A percentile compares a stretch with the other conserved stretches of the same genome.
Conservation (phyloP, 2,113 vertebrate species). For the Embiotoca jacksoni region DNA sequence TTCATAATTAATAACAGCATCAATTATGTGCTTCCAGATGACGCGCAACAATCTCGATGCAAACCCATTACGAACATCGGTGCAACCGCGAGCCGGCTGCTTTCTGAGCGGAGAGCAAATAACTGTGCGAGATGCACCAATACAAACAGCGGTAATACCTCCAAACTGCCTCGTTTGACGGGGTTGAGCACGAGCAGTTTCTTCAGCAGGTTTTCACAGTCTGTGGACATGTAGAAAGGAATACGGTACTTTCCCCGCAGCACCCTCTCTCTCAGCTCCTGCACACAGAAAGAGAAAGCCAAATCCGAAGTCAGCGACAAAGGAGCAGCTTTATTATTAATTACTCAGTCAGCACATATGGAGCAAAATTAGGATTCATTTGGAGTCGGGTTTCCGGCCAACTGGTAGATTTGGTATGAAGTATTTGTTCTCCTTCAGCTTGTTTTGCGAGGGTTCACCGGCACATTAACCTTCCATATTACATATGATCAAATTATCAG, state of each 20-base stretch:
- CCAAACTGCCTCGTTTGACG: constrained; percentile 94
- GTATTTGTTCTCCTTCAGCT: constrained; percentile 5
- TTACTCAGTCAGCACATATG: constrained; percentile 1
- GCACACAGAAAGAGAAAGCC: constrained; percentile 23
- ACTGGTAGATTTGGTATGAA: neutral
- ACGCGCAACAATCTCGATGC: neutral
- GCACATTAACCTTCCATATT: neutral
- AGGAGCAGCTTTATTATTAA: neutral
- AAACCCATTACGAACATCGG: constrained; percentile 18
- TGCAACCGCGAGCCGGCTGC: neutral
- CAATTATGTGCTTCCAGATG: constrained; percentile 32
- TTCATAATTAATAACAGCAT: constrained; percentile 32
- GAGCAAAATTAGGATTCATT: neutral
- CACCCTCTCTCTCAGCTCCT: constrained; percentile 96
- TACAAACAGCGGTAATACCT: constrained; percentile 81
- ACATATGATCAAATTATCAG: neutral
- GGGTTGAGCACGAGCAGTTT: constrained; percentile 96
- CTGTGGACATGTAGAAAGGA: constrained; percentile 99
- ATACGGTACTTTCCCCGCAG: constrained; percentile 98
- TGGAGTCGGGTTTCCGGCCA: neutral
- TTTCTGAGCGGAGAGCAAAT: neutral
- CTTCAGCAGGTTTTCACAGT: constrained; percentile 99
- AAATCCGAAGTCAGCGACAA: neutral
- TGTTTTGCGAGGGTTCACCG: neutral
- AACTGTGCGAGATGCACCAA: neutral